Evolutionary conservation across 2,888 invertebrate species (phyloP).

Genomic region (Drosophila setosimentum): DNA sequence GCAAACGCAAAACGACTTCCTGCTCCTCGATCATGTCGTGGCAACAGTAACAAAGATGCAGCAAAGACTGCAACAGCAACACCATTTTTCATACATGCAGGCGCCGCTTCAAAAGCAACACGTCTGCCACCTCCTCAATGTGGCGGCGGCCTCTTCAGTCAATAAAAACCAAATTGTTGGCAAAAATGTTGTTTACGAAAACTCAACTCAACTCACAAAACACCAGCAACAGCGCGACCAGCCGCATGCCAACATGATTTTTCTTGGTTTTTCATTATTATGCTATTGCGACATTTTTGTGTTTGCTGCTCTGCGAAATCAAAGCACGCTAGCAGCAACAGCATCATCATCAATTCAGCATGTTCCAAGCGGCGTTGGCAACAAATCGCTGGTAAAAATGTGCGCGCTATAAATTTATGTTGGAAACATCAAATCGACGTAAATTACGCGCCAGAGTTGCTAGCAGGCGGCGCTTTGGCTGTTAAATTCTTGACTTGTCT

Average conservation of each 20-base stretch:
- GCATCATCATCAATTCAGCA: constrained; percentile 65
- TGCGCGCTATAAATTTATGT: constrained; percentile 79
- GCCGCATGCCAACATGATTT: constrained; percentile 77
- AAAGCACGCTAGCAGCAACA: constrained; percentile 62
- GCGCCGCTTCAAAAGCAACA: constrained; percentile 66
- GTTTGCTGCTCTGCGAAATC: constrained; percentile 71
- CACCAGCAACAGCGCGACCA: constrained; percentile 16
- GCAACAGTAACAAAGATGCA: constrained; percentile 40
- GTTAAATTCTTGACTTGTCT: constrained; percentile 74
- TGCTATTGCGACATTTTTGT: constrained; percentile 79
- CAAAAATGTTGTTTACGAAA: constrained; percentile 65
- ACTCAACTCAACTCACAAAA: constrained; percentile 25
- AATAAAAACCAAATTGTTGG: constrained; percentile 69
- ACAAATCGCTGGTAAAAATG: constrained; percentile 75
- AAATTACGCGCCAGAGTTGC: constrained; percentile 69
- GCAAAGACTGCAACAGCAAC: constrained; percentile 41
- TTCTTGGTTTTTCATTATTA: constrained; percentile 75
- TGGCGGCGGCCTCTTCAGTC: constrained; percentile 74
- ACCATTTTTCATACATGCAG: constrained; percentile 70
- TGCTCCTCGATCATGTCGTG: constrained; percentile 73
- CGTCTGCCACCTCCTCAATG: constrained; percentile 37
- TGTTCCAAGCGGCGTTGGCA: constrained; percentile 66
- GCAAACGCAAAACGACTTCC: constrained; percentile 77
- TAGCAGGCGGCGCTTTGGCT: constrained; percentile 76
- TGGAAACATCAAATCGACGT: constrained; percentile 80